Percentiles rank a stretch among this genome's conserved stretches.
phyloP scores from a whole-genome alignment of 2,113 vertebrate species.

The Pyxicephalus adspersus region DNA sequence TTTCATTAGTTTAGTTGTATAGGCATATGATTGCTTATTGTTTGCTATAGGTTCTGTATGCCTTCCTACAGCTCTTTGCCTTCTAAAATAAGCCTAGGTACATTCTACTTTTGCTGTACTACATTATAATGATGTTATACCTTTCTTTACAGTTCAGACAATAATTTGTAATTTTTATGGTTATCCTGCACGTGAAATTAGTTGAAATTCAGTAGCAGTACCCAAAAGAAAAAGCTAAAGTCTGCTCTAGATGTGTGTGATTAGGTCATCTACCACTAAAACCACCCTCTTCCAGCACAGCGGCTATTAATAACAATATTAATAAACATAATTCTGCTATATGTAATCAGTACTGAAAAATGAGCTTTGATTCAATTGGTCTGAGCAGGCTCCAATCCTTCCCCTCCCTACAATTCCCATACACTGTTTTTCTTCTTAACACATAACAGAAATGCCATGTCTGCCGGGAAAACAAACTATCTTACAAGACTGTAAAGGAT shows the following conservation, averaged over 20 bases:
- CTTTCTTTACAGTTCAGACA: no score
- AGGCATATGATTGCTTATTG: no score
- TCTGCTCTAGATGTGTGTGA: neutral
- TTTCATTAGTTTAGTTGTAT: no score
- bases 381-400: neutral
- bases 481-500: constrained; percentile 51
- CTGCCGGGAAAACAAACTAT: constrained; percentile 51
- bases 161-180: no score
- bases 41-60: no score
- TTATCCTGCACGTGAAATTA: no score
- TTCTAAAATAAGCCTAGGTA: no score
- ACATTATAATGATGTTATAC: no score
- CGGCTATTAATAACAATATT: constrained; percentile 17
- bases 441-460: constrained; percentile 48
- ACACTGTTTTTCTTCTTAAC: constrained; percentile 31
- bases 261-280: neutral
- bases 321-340: constrained; percentile 26
- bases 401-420: neutral
- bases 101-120: no score
- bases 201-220: neutral
- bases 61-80: no score
- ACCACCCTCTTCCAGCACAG: neutral
- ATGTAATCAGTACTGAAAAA: constrained; percentile 32
- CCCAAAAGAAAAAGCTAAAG: neutral
- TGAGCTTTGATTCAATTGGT: neutral